Base-by-base conservation (phyloP, 2,113 vertebrate genomes). In the Cranoglanis bouderius region DNA sequence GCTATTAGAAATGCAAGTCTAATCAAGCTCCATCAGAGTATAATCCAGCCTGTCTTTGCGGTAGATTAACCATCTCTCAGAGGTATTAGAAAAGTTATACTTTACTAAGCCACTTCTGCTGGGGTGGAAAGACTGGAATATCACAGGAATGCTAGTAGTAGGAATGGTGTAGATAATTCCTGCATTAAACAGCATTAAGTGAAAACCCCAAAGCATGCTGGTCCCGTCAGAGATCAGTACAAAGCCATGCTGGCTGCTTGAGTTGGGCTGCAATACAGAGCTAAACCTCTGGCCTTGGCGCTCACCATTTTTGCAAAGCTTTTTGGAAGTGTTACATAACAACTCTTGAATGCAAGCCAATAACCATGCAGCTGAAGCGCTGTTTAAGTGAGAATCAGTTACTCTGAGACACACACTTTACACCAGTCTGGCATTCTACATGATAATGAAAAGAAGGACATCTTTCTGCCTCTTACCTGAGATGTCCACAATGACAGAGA, bases 161-260 rank as follows among this genome's bases (percentile, higher is more conserved):
- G 93, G 94, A 95, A 95, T 95, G 94, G 67, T 93, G 93, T 63
- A 90, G 92, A 92, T 93, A 91, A 87, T 93, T 93, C 92, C 90
- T 83, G 94, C 92, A 94, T 95, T 94, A 94, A 89, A 90, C 88
- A 40, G 93, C 89, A 95, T 95, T 95, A 95, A 93, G 90, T 86
- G 65, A 90, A 93, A 94, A 93, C 91, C 86, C 94, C 90, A 91
- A 94, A 93, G 95, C 91, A 94, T 92, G 93, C 82, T 32, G 84
- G 35, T 81, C 82, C 89, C 87, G 6, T 82, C 86, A 82, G 91
- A 82, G 75, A 89, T 86, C 63, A 74, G 3, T 46, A 13, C 81
- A 77, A 63, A 75, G 67, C 67, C 57, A 78, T 29, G 57, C 72
- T 18, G 70, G 59, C 26, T 65, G 67, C 51, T 92, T 91, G 32